Percentiles rank a stretch among this genome's conserved stretches.
Evolutionary conservation across 2,113 vertebrate genomes (phyloP).

Genomic region (Conger conger): DNA sequence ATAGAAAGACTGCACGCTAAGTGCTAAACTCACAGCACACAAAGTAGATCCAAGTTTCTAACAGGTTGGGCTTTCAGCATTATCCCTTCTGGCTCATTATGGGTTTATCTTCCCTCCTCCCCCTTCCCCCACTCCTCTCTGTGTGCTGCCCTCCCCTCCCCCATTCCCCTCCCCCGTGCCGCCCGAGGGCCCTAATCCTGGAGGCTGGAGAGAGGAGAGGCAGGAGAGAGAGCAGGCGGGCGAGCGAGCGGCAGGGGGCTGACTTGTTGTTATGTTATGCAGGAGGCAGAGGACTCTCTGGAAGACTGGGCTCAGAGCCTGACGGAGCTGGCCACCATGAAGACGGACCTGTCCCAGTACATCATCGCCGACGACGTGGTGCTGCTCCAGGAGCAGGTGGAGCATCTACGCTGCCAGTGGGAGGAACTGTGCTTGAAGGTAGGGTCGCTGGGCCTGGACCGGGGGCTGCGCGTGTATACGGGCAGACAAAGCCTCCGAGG

Average conservation of each 20-base stretch:
- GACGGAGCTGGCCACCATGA: constrained; percentile 76
- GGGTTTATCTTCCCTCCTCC: constrained; percentile 9
- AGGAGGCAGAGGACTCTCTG: constrained; percentile 84
- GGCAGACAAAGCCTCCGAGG: neutral
- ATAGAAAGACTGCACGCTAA: too few relatives aligned
- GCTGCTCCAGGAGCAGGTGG: constrained; percentile 82
- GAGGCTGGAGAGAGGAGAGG: neutral
- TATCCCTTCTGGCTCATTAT: constrained; percentile 18
- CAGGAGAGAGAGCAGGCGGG: neutral
- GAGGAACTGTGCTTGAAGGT: constrained; percentile 75
- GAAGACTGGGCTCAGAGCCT: constrained; percentile 71
- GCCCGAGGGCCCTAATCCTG: constrained; percentile 27
- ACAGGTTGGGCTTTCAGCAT: constrained; percentile 17
- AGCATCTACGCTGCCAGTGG: constrained; percentile 79
- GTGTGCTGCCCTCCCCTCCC: neutral
- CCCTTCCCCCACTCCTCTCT: constrained; percentile 2
- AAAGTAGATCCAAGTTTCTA: constrained; percentile 43
- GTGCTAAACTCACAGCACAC: neutral
- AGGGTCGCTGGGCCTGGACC: neutral
- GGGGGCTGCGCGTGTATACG: constrained; percentile 11
- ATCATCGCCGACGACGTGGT: constrained; percentile 73
- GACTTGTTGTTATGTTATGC: constrained; percentile 65
- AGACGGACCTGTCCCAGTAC: constrained; percentile 74
- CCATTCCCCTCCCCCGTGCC: constrained; percentile 20
- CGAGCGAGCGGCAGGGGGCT: constrained; percentile 18